Conservation (phyloP, 37 sponge, comb jelly and placozoan species). For the Halisarca cf. caerulea region DNA sequence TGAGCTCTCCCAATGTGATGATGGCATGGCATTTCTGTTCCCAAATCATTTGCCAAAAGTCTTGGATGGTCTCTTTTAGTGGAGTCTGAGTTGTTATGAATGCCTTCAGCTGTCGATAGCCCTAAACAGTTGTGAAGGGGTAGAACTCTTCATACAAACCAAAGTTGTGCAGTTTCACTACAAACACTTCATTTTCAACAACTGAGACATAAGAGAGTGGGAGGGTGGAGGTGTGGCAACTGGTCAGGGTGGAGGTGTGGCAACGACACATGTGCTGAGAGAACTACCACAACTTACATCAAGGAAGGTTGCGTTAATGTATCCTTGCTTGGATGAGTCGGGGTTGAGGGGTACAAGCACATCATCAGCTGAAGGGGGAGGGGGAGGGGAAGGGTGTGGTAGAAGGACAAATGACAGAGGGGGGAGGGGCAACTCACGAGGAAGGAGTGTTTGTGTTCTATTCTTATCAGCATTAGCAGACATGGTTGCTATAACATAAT, state of each 20-base stretch:
- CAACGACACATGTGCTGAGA: background rate
- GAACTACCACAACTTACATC: constrained; percentile 17
- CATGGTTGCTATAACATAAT: constrained; percentile 57
- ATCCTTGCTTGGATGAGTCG: background rate
- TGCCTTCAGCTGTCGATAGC: constrained; percentile 72
- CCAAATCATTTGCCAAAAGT: constrained; percentile 81
- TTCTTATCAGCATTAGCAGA: constrained; percentile 76
- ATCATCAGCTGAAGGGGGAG: constrained; percentile 9
- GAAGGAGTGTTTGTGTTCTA: constrained; percentile 47
- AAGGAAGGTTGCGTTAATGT: background rate
- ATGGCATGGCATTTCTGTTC: constrained; percentile 67
- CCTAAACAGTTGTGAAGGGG: constrained; percentile 38
- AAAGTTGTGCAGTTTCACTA: too few species aligned
- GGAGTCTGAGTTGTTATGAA: constrained; percentile 81
- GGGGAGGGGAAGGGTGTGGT: background rate
- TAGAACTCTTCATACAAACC: too few species aligned
- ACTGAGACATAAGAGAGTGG: too few species aligned
- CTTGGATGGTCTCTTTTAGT: constrained; percentile 47
- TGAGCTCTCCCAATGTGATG: constrained; percentile 60
- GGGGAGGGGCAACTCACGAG: constrained; percentile 39
- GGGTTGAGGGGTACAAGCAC: background rate
- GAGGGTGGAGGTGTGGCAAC: too few species aligned
- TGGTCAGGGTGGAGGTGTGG: too few species aligned
- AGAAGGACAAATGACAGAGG: background rate
- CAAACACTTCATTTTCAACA: too few species aligned